Percentiles rank a stretch among this genome's conserved stretches.
Conservation (phyloP, 2,888 invertebrate genomes). For the Melieria picta region DNA sequence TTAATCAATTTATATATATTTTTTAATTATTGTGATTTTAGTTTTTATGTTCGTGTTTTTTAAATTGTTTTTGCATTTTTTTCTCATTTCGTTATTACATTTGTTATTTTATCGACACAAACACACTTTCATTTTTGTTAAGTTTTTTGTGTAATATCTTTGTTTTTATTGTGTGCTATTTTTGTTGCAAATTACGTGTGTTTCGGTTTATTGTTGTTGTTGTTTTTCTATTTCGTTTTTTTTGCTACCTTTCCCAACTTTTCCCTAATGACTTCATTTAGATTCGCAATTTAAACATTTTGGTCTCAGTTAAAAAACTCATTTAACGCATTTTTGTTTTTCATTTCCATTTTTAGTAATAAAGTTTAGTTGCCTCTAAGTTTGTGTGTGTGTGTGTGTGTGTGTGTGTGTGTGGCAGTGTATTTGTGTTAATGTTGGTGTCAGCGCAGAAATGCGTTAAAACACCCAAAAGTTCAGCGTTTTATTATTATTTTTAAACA, state of each 20-base stretch:
- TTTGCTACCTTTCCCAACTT: too few species aligned
- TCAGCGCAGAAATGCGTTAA: background rate
- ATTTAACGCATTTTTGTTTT: slow-evolving; percentile 7
- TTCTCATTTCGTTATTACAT: too few species aligned
- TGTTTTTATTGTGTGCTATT: background rate
- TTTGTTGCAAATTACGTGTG: background rate
- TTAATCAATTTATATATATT: too few species aligned
- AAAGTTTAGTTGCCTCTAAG: too few species aligned
- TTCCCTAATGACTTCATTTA: slow-evolving; percentile 17
- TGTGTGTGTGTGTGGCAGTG: background rate
- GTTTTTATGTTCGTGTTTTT: too few species aligned
- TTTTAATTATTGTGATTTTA: too few species aligned
- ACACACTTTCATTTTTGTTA: background rate
- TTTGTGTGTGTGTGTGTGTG: too few species aligned
- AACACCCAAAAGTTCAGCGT: slow-evolving; percentile 12
- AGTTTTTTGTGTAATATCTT: background rate
- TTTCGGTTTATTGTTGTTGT: background rate
- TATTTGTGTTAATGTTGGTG: background rate
- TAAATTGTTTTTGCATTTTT: too few species aligned
- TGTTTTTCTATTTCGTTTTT: too few species aligned
- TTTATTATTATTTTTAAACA: slow-evolving; percentile 2
- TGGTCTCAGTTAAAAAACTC: slow-evolving; percentile 8
- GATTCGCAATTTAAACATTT: slow-evolving; percentile 1
- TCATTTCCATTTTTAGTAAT: too few species aligned
- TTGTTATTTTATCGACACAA: background rate